phyloP scores from a whole-genome alignment of 2,113 vertebrate species.

The Gambusia affinis region DNA sequence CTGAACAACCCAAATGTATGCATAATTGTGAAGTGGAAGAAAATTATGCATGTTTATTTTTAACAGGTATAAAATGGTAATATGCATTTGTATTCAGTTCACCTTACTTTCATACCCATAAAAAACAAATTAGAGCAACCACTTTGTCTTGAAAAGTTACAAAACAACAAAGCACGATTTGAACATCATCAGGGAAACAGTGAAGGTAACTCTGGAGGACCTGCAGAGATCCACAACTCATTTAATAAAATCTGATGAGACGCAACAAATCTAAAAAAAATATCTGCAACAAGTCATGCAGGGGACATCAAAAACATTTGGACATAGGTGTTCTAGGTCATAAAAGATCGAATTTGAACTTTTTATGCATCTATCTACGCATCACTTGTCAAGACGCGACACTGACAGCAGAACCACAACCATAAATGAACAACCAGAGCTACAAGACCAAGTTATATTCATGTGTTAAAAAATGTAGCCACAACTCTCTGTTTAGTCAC shows the following conservation, averaged over 20 bases:
- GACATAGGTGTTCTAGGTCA: neutral
- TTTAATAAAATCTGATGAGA: no score
- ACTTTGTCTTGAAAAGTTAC: no score
- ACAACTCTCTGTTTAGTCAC: no score
- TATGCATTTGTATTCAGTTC: neutral
- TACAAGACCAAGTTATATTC: neutral
- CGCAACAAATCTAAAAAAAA: no score
- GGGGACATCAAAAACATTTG: neutral
- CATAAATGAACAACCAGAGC: neutral
- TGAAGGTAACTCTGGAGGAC: neutral
- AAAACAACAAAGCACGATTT: no score
- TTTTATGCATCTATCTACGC: neutral
- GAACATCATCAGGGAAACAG: neutral
- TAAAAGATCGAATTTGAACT: neutral
- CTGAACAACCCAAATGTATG: no score
- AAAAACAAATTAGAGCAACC: neutral
- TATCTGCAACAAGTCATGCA: neutral
- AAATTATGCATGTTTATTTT: neutral
- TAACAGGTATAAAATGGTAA: neutral
- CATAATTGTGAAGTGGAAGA: no score
- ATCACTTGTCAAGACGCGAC: neutral
- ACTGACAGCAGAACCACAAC: neutral
- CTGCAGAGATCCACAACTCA: neutral
- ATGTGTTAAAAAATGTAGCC: neutral
- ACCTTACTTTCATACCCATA: neutral